These are phyloP conservation scores for Tromatobia lineatoria DNA, from an alignment of 2,888 invertebrate genomes.

Conservation along the genomic window DNA sequence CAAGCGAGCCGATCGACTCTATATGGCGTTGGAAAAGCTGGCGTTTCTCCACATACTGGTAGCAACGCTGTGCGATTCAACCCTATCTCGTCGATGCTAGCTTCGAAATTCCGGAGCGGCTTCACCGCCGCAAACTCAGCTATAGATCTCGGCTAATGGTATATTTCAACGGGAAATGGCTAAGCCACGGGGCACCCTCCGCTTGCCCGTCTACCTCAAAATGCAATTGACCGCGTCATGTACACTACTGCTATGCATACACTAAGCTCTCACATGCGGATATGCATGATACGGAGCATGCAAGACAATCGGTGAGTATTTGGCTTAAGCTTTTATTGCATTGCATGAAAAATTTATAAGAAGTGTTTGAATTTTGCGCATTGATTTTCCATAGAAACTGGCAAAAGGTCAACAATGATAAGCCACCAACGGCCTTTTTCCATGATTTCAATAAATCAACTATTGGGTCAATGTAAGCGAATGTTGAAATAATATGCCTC, in stretches of 20 bases:
- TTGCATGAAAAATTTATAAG: not conserved
- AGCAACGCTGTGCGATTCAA: conserved; percentile 18
- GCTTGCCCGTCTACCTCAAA: conserved; percentile 28
- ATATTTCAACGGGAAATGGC: conserved; percentile 48
- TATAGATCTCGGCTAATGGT: conserved; percentile 54
- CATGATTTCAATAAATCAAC: no score
- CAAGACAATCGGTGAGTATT: conserved; percentile 9
- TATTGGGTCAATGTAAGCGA: no score
- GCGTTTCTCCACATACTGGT: conserved; percentile 36
- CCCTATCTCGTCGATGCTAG: conserved; percentile 30
- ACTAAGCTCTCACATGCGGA: not conserved
- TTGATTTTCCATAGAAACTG: not conserved
- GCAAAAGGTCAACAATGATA: no score
- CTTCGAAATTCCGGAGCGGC: conserved; percentile 43
- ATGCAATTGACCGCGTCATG: conserved; percentile 51
- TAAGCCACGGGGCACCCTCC: conserved; percentile 21
- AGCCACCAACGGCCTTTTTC: no score
- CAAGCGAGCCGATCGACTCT: conserved; percentile 28
- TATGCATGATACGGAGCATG: not conserved
- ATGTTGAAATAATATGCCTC: no score
- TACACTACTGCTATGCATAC: conserved; percentile 27
- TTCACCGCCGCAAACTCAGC: conserved; percentile 32
- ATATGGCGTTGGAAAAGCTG: conserved; percentile 37
- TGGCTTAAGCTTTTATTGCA: not conserved
- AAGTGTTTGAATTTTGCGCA: not conserved